phyloP scores from a whole-genome alignment of 2,797 vertebrate species.

The Vireo griseus region DNA sequence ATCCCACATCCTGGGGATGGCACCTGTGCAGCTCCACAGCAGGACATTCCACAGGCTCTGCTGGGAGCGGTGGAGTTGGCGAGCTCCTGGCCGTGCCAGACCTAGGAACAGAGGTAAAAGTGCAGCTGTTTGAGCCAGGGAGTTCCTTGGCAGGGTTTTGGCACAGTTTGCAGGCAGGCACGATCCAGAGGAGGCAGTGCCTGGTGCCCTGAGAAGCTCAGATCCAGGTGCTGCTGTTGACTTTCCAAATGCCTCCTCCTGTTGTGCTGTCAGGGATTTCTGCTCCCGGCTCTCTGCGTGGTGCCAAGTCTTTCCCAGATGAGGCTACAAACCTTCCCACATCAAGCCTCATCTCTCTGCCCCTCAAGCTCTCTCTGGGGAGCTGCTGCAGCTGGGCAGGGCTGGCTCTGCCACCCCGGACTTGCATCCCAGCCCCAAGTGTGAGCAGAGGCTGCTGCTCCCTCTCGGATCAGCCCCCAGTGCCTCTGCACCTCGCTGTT shows the following conservation, averaged over 20 bases:
- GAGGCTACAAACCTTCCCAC: background rate
- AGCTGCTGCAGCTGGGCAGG: background rate
- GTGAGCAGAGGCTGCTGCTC: background rate
- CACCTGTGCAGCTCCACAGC: accelerated
- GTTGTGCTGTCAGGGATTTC: background rate
- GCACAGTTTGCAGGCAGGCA: background rate
- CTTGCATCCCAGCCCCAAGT: background rate
- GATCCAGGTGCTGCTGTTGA: background rate
- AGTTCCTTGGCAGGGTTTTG: background rate
- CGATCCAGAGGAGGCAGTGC: background rate
- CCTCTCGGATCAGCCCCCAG: background rate
- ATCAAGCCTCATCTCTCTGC: background rate
- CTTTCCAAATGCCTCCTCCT: background rate
- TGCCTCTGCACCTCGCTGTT: constrained; percentile 32
- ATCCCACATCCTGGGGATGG: accelerated
- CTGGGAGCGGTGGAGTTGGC: background rate
- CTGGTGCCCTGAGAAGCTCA: background rate
- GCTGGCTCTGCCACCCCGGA: background rate
- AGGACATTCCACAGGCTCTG: accelerated
- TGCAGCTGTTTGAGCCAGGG: background rate
- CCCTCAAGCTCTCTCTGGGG: background rate
- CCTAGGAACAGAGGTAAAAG: accelerated
- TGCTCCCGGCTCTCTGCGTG: background rate
- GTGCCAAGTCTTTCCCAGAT: background rate
- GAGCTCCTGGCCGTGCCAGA: background rate